A percentile compares a stretch with the other conserved stretches of the same genome.
Evolutionary conservation across 2,113 vertebrate species (phyloP).

Genomic region (Bufo gargarizans): DNA sequence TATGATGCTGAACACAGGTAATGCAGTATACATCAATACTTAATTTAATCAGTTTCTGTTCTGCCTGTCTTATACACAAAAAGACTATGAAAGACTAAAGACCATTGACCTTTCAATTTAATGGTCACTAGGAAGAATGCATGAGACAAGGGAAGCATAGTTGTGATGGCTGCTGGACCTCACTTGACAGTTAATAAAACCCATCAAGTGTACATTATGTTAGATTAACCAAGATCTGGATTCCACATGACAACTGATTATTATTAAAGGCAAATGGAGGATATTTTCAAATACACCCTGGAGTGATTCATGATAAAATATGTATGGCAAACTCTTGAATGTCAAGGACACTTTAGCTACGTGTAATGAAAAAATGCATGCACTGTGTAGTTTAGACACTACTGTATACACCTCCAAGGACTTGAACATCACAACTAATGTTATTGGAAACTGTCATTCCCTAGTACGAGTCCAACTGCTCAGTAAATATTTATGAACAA

Average conservation of each 20-base stretch:
- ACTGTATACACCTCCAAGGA: conserved; percentile 72
- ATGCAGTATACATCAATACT: not conserved
- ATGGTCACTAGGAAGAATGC: conserved; percentile 71
- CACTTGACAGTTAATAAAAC: conserved; percentile 80
- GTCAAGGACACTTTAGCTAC: conserved; percentile 79
- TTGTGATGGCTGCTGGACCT: conserved; percentile 69
- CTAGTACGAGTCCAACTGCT: conserved; percentile 57
- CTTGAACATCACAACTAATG: conserved; percentile 71
- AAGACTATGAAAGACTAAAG: conserved; percentile 66
- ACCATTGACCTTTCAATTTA: conserved; percentile 76
- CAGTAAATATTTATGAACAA: conserved; percentile 69
- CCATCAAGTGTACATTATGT: conserved; percentile 75
- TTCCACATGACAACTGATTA: conserved; percentile 82
- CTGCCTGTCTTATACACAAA: conserved; percentile 64
- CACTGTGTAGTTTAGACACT: conserved; percentile 76
- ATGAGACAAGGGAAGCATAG: conserved; percentile 68
- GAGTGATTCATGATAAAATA: conserved; percentile 80
- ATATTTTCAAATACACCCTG: conserved; percentile 80
- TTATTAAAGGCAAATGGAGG: conserved; percentile 83
- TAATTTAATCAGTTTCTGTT: not conserved
- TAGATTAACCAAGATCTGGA: conserved; percentile 77
- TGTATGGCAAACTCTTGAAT: conserved; percentile 75
- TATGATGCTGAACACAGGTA: not conserved
- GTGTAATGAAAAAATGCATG: conserved; percentile 71
- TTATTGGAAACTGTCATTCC: conserved; percentile 69